Evolutionary conservation across 2,888 invertebrate genomes (phyloP).

Genomic region (Lasioglossum figueresi): DNA sequence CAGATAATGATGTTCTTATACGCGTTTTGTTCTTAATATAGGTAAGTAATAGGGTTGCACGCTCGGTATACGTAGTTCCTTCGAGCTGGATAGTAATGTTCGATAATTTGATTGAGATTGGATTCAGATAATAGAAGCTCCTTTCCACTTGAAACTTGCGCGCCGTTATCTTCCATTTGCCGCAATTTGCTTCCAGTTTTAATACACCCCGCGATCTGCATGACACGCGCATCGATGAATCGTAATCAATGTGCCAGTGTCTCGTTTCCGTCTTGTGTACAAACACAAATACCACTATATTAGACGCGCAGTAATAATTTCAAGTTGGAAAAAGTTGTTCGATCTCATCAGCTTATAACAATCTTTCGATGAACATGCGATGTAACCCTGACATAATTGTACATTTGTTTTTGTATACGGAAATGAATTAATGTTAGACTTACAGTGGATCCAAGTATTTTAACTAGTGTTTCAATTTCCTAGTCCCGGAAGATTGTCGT

Average conservation of each 20-base stretch:
- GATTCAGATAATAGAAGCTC: slow-evolving; percentile 1
- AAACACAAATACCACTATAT: not conserved
- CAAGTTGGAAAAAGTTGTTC: not conserved
- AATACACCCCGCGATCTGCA: not conserved
- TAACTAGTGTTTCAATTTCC: not conserved
- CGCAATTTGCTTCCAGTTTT: not conserved
- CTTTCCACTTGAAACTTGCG: not conserved
- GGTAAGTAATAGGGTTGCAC: not conserved
- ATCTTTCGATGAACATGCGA: not conserved
- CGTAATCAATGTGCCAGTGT: not conserved
- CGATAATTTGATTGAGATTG: slow-evolving; percentile 8
- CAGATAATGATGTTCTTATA: slow-evolving; percentile 1
- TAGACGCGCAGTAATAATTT: not conserved
- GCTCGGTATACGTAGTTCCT: not conserved
- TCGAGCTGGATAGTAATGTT: not conserved
- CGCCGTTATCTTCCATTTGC: not conserved
- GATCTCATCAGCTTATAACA: not conserved
- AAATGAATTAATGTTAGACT: not conserved
- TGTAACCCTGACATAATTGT: not conserved
- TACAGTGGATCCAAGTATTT: not conserved
- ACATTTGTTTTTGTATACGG: not conserved
- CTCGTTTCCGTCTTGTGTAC: not conserved
- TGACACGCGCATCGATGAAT: not conserved
- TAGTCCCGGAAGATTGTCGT: not conserved
- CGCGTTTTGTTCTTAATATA: not conserved